Evolutionary conservation across 2,888 invertebrate genomes (phyloP).

Genomic region (Drosophila multiciliata): DNA sequence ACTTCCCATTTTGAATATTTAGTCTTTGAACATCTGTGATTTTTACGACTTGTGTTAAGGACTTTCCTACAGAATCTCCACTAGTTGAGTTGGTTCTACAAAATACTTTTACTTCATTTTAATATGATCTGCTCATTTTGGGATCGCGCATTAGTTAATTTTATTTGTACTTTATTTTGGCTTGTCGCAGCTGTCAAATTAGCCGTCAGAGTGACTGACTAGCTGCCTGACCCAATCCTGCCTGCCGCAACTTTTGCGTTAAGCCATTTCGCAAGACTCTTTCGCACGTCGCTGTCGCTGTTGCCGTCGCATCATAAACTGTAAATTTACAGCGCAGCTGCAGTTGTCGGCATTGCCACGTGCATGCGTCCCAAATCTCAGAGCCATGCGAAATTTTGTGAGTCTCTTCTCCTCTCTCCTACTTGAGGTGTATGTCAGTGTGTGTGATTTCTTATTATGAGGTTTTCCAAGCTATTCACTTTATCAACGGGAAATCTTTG

Average conservation of each 20-base stretch:
- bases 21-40: background rate
- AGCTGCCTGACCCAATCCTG: conserved; percentile 67
- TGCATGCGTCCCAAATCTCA: conserved; percentile 68
- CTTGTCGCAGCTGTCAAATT: conserved; percentile 57
- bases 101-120: background rate
- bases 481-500: conserved; percentile 78
- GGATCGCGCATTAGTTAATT: conserved; percentile 24
- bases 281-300: conserved; percentile 20
- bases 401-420: background rate
- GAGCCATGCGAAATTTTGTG: conserved; percentile 55
- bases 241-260: conserved; percentile 28
- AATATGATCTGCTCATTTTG: conserved; percentile 10
- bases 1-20: background rate
- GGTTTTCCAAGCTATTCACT: conserved; percentile 68
- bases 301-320: conserved; percentile 72
- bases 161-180: conserved; percentile 22
- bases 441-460: conserved; percentile 75
- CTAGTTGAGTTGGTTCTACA: background rate
- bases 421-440: conserved; percentile 22
- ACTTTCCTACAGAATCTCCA: background rate
- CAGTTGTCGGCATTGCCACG: conserved; percentile 72
- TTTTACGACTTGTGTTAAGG: background rate
- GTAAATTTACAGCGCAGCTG: conserved; percentile 77
- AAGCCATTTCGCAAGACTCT: conserved; percentile 61
- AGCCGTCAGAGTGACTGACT: conserved; percentile 53